Base-by-base conservation (phyloP, 2,797 vertebrate genomes). In the Peromyscus nudipes region DNA sequence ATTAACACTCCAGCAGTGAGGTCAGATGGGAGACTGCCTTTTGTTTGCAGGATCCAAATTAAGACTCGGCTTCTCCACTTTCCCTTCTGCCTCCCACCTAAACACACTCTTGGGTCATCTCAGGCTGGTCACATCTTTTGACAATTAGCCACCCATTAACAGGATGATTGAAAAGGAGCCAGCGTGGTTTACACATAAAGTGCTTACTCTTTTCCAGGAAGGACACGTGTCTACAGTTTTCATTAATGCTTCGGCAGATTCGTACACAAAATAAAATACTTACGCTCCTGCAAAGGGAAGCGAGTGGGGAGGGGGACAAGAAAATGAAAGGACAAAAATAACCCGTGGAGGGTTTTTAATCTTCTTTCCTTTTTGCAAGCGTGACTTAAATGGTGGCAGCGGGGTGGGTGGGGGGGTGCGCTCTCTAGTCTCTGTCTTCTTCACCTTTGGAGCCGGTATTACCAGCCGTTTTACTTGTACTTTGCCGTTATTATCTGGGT, bases 401-500 rank as follows among this genome's bases (percentile, higher is more conserved):
- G 46, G 46, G 46, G 46, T 49, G 46, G 46, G 97, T 98, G 98
- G 98, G 97, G 97, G 49, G 98, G 98, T 98, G 98, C 99, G 98
- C 99, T 98, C 98, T 96, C 98, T 97, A 96, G 77, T 46, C 79
- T 64, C 96, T 96, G 60, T 95, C 97, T 94, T 94, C 96, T 92
- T 92, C 94, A 96, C 95, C 40, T 57, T 97, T 97, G 97, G 98
- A 98, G 98, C 97, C 97, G 89, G 98, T 98, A 98, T 98, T 99
- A 98, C 98, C 98, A 99, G 97, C 98, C 99, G 98, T 99, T 99
- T 99, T 98, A 98, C 98, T 99, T 98, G 98, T 98, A 98, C 99
- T 99, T 99, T 99, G 98, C 98, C 98, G 98, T 98, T 98, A 99
- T 99, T 99, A 99, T 99, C 99, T 98, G 98, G 98, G 98, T 99